These are phyloP conservation scores for Augochlorella aurata DNA, from an alignment of 2,888 invertebrate genomes.

Conservation along the genomic window DNA sequence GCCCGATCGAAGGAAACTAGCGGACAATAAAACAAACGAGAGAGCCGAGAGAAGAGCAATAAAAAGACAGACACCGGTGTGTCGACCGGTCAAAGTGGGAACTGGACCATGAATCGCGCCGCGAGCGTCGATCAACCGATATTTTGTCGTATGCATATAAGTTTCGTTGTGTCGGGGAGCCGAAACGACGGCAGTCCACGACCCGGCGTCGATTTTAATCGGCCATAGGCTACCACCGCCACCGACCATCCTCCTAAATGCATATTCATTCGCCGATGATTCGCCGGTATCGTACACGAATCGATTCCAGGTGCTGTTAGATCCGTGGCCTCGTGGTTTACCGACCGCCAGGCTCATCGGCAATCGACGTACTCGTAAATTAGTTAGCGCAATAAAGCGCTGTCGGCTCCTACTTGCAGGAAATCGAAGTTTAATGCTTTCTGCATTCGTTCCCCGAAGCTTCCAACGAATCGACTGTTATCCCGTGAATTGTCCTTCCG, in stretches of 20 bases:
- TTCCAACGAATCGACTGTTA: conserved; percentile 1
- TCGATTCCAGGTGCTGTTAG: conserved; percentile 36
- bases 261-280: conserved; percentile 54
- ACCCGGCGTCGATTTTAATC: conserved; percentile 33
- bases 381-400: conserved; percentile 20
- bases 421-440: conserved; percentile 12
- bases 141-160: conserved; percentile 45
- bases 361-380: conserved; percentile 27
- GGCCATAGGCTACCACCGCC: conserved; percentile 7
- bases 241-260: conserved; percentile 7
- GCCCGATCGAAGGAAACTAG: conserved; percentile 9
- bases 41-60: neutral
- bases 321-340: conserved; percentile 31
- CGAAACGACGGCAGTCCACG: conserved; percentile 17
- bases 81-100: conserved; percentile 21
- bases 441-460: neutral
- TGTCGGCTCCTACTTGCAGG: conserved; percentile 12
- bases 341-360: conserved; percentile 16
- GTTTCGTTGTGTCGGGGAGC: conserved; percentile 9
- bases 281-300: conserved; percentile 37
- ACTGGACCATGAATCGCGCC: conserved; percentile 37
- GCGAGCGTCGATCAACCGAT: conserved; percentile 43
- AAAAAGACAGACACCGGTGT: neutral
- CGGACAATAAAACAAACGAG: neutral
- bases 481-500: neutral